Evolutionary conservation across 2,797 vertebrate species (phyloP).

Genomic region (Gila robusta): DNA sequence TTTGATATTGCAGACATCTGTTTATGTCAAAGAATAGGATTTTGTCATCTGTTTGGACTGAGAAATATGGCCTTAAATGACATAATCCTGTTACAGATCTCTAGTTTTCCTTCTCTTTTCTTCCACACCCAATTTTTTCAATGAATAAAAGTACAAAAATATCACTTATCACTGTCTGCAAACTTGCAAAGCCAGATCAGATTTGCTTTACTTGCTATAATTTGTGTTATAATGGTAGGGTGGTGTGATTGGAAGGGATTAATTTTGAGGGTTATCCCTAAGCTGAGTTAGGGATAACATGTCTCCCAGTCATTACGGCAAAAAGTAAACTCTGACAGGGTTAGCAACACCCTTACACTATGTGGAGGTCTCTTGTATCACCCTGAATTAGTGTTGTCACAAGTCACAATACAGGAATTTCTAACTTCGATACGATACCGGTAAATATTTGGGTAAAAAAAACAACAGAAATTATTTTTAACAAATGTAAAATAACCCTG

Average conservation of each 20-base stretch:
- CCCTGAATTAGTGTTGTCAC: not conserved
- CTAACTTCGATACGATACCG: no score
- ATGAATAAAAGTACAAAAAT: slow-evolving; percentile 37
- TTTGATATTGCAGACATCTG: slow-evolving; percentile 65
- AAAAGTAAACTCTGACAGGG: not conserved
- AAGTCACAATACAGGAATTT: not conserved
- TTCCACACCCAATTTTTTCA: slow-evolving; percentile 36
- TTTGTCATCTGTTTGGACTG: slow-evolving; percentile 60
- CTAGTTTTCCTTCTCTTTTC: slow-evolving; percentile 45
- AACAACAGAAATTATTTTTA: no score
- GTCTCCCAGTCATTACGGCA: not conserved
- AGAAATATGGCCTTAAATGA: slow-evolving; percentile 60
- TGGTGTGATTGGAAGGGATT: not conserved
- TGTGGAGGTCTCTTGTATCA: slow-evolving; percentile 14
- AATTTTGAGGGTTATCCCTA: slow-evolving; percentile 1
- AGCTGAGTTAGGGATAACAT: not conserved
- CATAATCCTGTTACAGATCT: slow-evolving; percentile 57
- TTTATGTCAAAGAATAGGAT: slow-evolving; percentile 59
- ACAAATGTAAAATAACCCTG: no score
- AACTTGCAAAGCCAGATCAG: slow-evolving; percentile 11
- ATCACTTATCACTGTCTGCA: slow-evolving; percentile 32
- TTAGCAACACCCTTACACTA: not conserved
- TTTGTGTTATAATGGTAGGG: not conserved
- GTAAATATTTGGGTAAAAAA: no score
- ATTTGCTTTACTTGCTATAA: slow-evolving; percentile 45